These are phyloP conservation scores for Tachyglossus aculeatus DNA, from an alignment of 2,797 vertebrate genomes.

Conservation along the genomic window DNA sequence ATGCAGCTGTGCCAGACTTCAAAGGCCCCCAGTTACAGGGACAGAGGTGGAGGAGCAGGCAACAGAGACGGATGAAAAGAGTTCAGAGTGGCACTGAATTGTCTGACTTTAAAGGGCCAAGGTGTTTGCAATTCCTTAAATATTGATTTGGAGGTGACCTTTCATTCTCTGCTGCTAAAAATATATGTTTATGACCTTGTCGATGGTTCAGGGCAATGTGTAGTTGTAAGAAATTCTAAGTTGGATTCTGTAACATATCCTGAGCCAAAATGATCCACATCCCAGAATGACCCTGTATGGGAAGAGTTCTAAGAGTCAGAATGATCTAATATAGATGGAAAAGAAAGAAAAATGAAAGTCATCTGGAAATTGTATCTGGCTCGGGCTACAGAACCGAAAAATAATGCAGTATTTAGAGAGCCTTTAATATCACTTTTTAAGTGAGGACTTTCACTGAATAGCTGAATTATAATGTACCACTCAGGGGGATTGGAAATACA, in stretches of 20 bases:
- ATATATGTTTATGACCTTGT: no score
- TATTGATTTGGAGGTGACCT: no score
- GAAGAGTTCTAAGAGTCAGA: conserved; percentile 34
- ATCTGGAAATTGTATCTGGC: conserved; percentile 9
- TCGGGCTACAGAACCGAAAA: conserved; percentile 5
- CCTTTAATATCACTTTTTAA: conserved; percentile 11
- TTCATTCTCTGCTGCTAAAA: conserved; percentile 37
- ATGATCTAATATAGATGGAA: conserved; percentile 2
- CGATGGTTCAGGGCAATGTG: conserved; percentile 62
- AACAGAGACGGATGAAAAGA: no score
- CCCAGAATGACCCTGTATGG: conserved; percentile 41
- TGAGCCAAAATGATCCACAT: conserved; percentile 52
- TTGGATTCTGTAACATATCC: conserved; percentile 43
- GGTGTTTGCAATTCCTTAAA: no score
- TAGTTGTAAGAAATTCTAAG: conserved; percentile 52
- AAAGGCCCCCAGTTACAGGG: no score
- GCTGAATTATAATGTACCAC: neutral
- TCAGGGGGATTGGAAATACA: neutral
- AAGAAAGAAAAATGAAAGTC: conserved; percentile 51
- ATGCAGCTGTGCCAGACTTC: no score
- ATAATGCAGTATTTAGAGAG: neutral
- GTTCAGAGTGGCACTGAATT: no score
- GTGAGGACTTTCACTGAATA: conserved; percentile 19
- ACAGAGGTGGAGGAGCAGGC: no score
- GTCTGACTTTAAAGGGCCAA: no score